Evolutionary conservation across 2,888 invertebrate genomes (phyloP).

Genomic region (Dysmachus trigonus): DNA sequence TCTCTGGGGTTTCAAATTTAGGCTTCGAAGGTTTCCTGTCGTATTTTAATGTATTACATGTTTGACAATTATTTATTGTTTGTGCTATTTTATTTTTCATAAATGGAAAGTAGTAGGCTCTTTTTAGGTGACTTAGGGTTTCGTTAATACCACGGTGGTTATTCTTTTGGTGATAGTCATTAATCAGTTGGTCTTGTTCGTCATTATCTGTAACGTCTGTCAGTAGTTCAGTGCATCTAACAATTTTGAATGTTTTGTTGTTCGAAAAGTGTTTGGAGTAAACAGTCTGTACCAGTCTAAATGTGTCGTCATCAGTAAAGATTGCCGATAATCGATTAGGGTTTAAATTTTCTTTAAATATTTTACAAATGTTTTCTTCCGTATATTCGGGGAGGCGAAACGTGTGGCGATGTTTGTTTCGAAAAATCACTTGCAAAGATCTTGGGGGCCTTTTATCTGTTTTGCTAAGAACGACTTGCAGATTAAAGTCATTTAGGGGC

Average conservation of each 20-base stretch:
- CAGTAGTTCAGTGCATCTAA: too few species aligned
- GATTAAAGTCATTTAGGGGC: not conserved
- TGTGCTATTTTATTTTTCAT: too few species aligned
- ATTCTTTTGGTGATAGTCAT: too few species aligned
- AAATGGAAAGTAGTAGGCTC: too few species aligned
- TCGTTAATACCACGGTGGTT: slow-evolving; percentile 45
- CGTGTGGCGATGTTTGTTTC: slow-evolving; percentile 35
- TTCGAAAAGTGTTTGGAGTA: too few species aligned
- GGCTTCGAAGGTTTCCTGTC: too few species aligned
- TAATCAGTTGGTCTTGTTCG: slow-evolving; percentile 35
- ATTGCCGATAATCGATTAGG: slow-evolving; percentile 47
- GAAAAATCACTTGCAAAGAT: slow-evolving; percentile 46
- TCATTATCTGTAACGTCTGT: slow-evolving; percentile 11
- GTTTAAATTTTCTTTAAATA: slow-evolving; percentile 48
- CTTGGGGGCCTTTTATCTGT: too few species aligned
- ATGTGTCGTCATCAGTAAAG: slow-evolving; percentile 42
- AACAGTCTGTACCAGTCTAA: slow-evolving; percentile 43
- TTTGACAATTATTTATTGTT: too few species aligned
- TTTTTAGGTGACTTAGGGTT: slow-evolving; percentile 32
- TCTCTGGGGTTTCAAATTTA: too few species aligned
- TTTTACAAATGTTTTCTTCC: not conserved
- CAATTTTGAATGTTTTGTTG: too few species aligned
- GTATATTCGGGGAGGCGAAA: not conserved
- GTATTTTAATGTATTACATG: too few species aligned
- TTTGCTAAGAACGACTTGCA: not conserved